Base-by-base conservation (phyloP, 2,797 vertebrate species). In the Labroides dimidiatus region DNA sequence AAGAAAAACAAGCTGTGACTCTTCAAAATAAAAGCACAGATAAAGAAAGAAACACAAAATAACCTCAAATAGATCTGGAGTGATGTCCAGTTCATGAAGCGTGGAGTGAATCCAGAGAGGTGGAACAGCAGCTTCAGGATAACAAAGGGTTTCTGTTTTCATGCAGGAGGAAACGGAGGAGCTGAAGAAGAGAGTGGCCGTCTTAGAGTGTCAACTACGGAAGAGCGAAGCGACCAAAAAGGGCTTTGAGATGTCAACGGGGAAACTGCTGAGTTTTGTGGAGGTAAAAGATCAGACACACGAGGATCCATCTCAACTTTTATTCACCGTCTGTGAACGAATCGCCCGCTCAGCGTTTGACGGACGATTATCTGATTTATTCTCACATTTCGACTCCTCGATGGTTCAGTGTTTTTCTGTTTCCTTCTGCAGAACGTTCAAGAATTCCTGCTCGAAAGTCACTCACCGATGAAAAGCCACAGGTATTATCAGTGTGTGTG, bases 141-240 rank as follows among this genome's bases (percentile, higher is more conserved):
- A 7, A 6, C 8, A 4, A 33, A 33, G 30, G 4, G 37, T 14
- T 24, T 23, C 20, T 20, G 4, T 39, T 23, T 43, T 69, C 41
- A 1, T 50, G 23, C 78, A 97, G 96, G 96, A 95, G 56, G 95
- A 90, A 20, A 13, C 78, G 10, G 96, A 96, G 14, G 95, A 97
- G 53, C 86, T 96, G 82, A 96, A 91, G 75, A 97, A 95, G 85
- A 93, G 92, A 71, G 88, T 95, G 15, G 95, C 95, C 2, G 92
- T 97, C 41, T 95, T 98, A 2, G 96, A 98, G 86, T 96, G 96
- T 87, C 97, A 98, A 50, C 90, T 99, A 70, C 73, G 95, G 72
- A 99, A 98, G 86, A 97, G 94, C 0, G 95, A 98, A 78, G 88
- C 89, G 0, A 87, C 94, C 68, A 95, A 93, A 77, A 96, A 96